These are phyloP conservation scores for Pandemis heparana DNA, from an alignment of 2,888 invertebrate genomes.

Conservation along the genomic window DNA sequence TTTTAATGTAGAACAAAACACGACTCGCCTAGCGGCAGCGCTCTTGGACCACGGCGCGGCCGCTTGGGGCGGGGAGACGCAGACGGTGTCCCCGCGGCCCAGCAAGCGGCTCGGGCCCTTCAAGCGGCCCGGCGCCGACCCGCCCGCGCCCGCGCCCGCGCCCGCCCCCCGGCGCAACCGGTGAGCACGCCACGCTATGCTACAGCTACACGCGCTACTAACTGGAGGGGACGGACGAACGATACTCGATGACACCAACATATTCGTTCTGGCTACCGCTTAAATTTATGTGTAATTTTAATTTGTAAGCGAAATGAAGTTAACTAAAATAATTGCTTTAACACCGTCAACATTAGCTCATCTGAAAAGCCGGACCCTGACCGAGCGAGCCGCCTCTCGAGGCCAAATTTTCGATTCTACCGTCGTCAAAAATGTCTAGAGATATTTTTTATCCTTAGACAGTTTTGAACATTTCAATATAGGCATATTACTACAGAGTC, in stretches of 20 bases:
- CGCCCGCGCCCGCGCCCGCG: constrained; percentile 52
- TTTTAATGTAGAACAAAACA: constrained; percentile 61
- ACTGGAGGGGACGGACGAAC: neutral
- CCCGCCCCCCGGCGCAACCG: constrained; percentile 63
- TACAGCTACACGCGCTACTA: constrained; percentile 4
- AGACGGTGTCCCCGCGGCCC: constrained; percentile 87
- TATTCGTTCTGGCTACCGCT: neutral
- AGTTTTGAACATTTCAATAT: too few relatives aligned
- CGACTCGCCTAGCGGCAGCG: constrained; percentile 86
- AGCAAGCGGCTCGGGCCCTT: constrained; percentile 89
- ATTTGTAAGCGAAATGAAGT: neutral
- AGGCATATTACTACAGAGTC: too few relatives aligned
- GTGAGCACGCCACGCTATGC: constrained; percentile 55
- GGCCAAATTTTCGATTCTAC: too few relatives aligned
- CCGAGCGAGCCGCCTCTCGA: too few relatives aligned
- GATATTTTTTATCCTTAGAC: too few relatives aligned
- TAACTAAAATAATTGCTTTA: neutral
- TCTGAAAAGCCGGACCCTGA: too few relatives aligned
- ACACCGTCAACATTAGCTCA: too few relatives aligned
- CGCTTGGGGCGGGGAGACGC: constrained; percentile 59
- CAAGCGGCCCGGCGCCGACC: constrained; percentile 78
- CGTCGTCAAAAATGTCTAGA: too few relatives aligned
- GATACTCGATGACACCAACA: neutral
- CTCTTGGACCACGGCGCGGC: constrained; percentile 85
- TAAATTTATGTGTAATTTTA: neutral